Conservation (phyloP, 1,140 invertebrate species). For the Drosophila lini region DNA sequence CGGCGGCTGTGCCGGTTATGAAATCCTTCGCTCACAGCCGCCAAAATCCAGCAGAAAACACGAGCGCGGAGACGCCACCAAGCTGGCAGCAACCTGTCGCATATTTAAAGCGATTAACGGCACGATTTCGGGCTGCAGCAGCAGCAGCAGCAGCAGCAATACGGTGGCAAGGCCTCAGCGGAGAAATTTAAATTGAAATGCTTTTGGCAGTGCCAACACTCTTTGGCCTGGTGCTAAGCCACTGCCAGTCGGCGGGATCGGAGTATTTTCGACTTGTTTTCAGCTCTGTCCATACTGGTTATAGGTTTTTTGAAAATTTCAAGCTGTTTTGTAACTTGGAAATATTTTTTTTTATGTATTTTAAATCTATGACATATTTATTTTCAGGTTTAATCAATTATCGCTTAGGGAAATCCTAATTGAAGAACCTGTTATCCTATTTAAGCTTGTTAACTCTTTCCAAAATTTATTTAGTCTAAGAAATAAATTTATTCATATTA, state of each 20-base stretch:
- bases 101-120: conserved; percentile 81
- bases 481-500: not conserved
- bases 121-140: conserved; percentile 60
- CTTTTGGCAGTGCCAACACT: conserved; percentile 77
- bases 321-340: too few relatives aligned
- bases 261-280: conserved; percentile 11
- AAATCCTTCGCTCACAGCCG: conserved; percentile 77
- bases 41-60: conserved; percentile 43
- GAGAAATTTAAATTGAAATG: conserved; percentile 80
- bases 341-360: not conserved
- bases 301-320: not conserved
- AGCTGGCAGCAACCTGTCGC: conserved; percentile 79
- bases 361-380: not conserved
- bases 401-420: not conserved
- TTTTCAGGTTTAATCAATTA: not conserved
- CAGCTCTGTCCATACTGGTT: too few relatives aligned
- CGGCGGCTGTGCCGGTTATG: conserved; percentile 53
- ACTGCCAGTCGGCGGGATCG: not conserved
- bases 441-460: not conserved
- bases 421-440: not conserved
- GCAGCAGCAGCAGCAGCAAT: conserved; percentile 11
- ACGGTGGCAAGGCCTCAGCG: conserved; percentile 49
- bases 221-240: conserved; percentile 22
- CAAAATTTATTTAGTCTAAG: not conserved
- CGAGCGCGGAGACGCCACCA: conserved; percentile 28